Evolutionary conservation across 2,113 vertebrate genomes (phyloP).

Genomic region (Caloenas nicobarica): DNA sequence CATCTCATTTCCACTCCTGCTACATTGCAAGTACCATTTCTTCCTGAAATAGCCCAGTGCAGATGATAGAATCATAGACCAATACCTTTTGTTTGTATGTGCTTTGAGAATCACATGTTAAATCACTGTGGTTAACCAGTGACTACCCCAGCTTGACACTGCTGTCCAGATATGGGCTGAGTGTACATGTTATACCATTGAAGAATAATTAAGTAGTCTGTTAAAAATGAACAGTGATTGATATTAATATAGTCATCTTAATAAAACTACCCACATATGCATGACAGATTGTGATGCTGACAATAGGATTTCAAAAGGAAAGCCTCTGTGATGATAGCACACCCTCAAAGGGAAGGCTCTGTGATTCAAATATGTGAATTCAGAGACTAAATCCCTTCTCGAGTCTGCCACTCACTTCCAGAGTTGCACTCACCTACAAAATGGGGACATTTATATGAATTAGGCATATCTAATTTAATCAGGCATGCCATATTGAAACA

Average conservation of each 20-base stretch:
- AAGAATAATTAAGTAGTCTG: neutral
- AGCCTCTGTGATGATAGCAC: neutral
- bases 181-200: neutral
- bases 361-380: neutral
- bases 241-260: neutral
- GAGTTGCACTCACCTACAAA: neutral
- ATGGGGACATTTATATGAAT: neutral
- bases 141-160: neutral
- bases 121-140: neutral
- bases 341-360: neutral
- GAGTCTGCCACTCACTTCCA: neutral
- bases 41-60: neutral
- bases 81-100: fast-evolving
- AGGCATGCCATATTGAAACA: neutral
- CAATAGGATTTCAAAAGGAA: neutral
- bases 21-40: neutral
- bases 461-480: neutral
- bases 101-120: neutral
- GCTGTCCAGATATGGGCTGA: neutral
- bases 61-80: neutral
- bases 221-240: neutral
- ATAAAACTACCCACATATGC: neutral
- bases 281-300: neutral
- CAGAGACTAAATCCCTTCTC: neutral
- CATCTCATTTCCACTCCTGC: neutral